Percentiles rank a stretch among this genome's conserved stretches.
Conservation (phyloP, 2,888 invertebrate genomes). For the Coleophora flavipennella region DNA sequence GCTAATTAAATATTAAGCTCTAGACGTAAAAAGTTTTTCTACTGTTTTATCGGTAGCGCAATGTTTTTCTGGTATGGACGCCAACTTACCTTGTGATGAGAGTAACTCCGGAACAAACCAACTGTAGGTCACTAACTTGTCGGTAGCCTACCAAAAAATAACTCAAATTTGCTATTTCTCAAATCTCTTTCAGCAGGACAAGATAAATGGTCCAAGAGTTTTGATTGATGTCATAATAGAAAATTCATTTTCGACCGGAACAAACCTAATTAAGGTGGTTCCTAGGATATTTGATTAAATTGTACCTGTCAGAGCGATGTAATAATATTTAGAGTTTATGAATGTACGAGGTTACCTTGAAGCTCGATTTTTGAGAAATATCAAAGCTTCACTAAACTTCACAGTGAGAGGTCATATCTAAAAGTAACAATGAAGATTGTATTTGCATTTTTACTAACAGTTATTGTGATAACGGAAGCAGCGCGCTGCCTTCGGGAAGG, state of each 20-base stretch:
- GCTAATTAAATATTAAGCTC: background rate
- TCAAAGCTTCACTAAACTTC: background rate
- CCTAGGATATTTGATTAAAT: background rate
- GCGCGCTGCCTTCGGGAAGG: background rate
- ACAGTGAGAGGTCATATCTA: background rate
- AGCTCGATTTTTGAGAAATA: background rate
- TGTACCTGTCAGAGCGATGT: background rate
- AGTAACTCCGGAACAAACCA: background rate
- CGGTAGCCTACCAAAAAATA: background rate
- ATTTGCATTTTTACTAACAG: background rate
- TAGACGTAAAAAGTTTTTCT: background rate
- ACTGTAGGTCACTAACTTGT: background rate
- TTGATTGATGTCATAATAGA: background rate
- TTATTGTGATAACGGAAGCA: background rate
- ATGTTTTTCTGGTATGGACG: background rate
- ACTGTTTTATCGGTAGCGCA: background rate
- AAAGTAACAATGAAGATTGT: background rate
- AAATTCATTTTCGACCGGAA: background rate
- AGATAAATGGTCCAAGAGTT: background rate
- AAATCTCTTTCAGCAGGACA: background rate
- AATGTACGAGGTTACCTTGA: background rate
- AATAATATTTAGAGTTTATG: background rate
- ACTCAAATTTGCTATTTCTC: background rate
- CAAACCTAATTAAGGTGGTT: background rate
- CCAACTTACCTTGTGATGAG: background rate